phyloP scores from a whole-genome alignment of 2,797 vertebrate genomes.

The Ciconia nigra region DNA sequence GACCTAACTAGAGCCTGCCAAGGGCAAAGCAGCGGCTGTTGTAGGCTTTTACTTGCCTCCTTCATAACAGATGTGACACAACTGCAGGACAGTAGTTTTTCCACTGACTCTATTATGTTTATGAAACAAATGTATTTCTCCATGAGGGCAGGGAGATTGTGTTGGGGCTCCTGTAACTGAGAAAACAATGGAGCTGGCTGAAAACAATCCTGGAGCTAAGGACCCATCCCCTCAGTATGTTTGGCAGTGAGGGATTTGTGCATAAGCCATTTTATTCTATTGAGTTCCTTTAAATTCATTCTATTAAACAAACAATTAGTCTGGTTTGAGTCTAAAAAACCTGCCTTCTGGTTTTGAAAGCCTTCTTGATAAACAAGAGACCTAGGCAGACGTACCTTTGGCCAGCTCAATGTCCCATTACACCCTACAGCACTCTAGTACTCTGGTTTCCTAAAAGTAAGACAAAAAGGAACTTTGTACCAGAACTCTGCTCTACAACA shows the following conservation, averaged over 20 bases:
- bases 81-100: not conserved
- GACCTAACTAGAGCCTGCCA: not conserved
- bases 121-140: not conserved
- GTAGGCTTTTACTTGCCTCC: not conserved
- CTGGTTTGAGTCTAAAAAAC: not conserved
- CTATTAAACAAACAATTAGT: not conserved
- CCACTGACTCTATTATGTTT: not conserved
- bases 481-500: not conserved
- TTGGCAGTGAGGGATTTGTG: not conserved
- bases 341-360: not conserved
- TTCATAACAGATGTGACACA: not conserved
- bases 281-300: not conserved
- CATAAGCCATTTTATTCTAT: not conserved
- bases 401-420: not conserved
- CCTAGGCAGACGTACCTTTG: not conserved
- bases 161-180: not conserved
- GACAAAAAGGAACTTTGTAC: not conserved
- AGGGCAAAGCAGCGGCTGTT: not conserved
- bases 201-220: not conserved
- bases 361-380: not conserved
- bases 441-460: not conserved
- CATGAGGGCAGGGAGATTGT: not conserved
- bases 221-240: not conserved
- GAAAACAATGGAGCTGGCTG: not conserved
- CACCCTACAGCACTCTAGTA: too few relatives aligned